Base-by-base conservation (phyloP, 1,140 invertebrate genomes). In the Rhopalosiphum padi region DNA sequence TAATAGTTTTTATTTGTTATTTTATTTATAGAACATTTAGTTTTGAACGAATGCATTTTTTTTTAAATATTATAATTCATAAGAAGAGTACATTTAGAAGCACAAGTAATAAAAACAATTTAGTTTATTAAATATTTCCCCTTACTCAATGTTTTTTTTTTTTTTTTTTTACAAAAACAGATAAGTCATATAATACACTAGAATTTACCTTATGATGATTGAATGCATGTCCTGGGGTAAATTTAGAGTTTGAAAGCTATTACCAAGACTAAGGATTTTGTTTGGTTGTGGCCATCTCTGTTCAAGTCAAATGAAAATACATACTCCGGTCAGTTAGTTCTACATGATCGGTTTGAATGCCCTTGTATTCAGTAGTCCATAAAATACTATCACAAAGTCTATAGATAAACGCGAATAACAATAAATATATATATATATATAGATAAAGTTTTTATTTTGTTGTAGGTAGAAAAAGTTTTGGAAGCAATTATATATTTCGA, bases 301-400 rank as follows among this genome's bases (percentile, higher is more conserved):
- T 23, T 15, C 30, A 9, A 90, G 48, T 90, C 35, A 37, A 90
- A 90, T 41, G 51, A 60, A 90, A 55, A 90, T 55, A 90, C 22
- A 37, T 55, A 25, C 30, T 37, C 22, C 53, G 51, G 30, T 60
- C 88, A 90, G 51, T 53, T 89, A 89, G 48, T 90, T 90, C 88
- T 25, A 37, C 88, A 90, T 60, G 88, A 55, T 90, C 35, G 35
- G 35, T 41, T 90, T 37, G 51, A 55, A 15, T 25, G 35, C 41
- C 88, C 8, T 90, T 53, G 88, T 60, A 41, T 60, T 41, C 88
- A 25, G 35, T 90, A 55, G 88, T 53, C 88, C n/a, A 90, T 90
- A 60, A 55, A 90, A 55, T 90, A 90, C 51, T 55, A 90, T 41
- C 35, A 55, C 4, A 41, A 41, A 25, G 35, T 60, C 51, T 23